Base-by-base conservation (phyloP, 1,140 invertebrate species). In the Drosophila bocqueti region DNA sequence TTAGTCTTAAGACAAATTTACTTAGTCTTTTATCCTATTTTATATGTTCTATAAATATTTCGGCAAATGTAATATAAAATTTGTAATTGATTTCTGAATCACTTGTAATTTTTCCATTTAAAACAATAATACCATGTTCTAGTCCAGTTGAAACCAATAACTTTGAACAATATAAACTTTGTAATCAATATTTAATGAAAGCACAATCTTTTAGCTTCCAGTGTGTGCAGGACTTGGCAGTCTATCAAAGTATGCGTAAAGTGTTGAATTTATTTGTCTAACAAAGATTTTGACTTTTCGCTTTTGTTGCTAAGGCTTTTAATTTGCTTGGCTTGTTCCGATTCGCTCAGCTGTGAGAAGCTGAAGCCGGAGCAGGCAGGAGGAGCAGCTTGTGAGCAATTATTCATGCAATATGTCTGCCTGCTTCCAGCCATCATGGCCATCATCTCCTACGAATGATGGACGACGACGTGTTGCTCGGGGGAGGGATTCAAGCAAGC, bases 221-320 rank as follows among this genome's bases (percentile, higher is more conserved):
- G 46, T 59, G 60, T 29, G 52, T 16, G 34, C 36, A 38, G 52
- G 46, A 15, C 24, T 43, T 65, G 42, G 54, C 60, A 65, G 77
- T 72, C 78, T 72, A 65, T 58, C 67, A 62, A 79, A 79, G 77
- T 79, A 71, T 79, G 74, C 76, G 64, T 26, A 60, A 78, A 78
- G 75, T 78, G 75, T 78, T 78, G 75, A 78, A 78, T 78, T 79
- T 79, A 79, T 73, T 73, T 73, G 54, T 61, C 36, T 52, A 60
- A 71, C 69, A 73, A 73, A 61, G 67, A 73, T 61, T 73, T 61
- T 73, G 69, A 73, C 67, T 73, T 73, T 49, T 72, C 45, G 29
- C 54, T 29, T 72, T 61, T 73, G 69, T 73, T 73, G 54, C 46
- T 46, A 71, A 55, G 76, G 71, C 76, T 79, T 79, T 79, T 79